These are phyloP conservation scores for Aphyosemion australe DNA, from an alignment of 2,113 vertebrate species.

Conservation along the genomic window DNA sequence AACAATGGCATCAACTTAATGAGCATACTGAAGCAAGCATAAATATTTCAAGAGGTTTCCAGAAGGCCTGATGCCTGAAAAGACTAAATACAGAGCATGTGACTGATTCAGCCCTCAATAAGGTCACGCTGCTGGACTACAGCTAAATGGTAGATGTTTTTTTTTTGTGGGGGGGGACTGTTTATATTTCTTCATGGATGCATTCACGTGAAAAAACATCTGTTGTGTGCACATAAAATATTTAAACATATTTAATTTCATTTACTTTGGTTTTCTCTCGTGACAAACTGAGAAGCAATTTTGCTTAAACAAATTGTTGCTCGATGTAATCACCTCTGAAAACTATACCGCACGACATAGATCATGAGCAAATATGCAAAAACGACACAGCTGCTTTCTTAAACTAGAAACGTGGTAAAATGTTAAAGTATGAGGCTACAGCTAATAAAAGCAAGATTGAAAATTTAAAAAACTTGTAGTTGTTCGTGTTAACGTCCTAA, in stretches of 20 bases:
- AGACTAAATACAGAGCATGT: slow-evolving; percentile 27
- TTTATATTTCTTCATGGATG: slow-evolving; percentile 32
- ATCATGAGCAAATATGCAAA: background rate
- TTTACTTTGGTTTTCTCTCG: slow-evolving; percentile 8
- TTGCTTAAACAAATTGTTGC: slow-evolving; percentile 19
- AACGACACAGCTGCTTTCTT: background rate
- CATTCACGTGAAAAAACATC: slow-evolving; percentile 13
- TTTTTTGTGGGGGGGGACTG: slow-evolving; percentile 17
- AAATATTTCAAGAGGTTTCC: slow-evolving; percentile 44
- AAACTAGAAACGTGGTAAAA: slow-evolving; percentile 19
- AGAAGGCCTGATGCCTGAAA: slow-evolving; percentile 33
- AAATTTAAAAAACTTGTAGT: slow-evolving; percentile 13
- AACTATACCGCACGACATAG: background rate
- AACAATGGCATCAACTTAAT: slow-evolving; percentile 38
- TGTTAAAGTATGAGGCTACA: slow-evolving; percentile 19
- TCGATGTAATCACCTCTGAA: slow-evolving; percentile 12
- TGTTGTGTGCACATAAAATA: slow-evolving; percentile 3
- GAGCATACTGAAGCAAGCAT: slow-evolving; percentile 30
- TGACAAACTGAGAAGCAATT: slow-evolving; percentile 13
- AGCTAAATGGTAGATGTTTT: slow-evolving; percentile 8
- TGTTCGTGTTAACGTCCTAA: background rate
- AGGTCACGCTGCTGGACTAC: background rate
- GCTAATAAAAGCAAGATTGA: slow-evolving; percentile 9
- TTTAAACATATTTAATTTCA: slow-evolving; percentile 11
- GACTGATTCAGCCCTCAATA: slow-evolving; percentile 17